phyloP scores from a whole-genome alignment of 2,113 vertebrate species.

The Pomatorhinus ruficollis region DNA sequence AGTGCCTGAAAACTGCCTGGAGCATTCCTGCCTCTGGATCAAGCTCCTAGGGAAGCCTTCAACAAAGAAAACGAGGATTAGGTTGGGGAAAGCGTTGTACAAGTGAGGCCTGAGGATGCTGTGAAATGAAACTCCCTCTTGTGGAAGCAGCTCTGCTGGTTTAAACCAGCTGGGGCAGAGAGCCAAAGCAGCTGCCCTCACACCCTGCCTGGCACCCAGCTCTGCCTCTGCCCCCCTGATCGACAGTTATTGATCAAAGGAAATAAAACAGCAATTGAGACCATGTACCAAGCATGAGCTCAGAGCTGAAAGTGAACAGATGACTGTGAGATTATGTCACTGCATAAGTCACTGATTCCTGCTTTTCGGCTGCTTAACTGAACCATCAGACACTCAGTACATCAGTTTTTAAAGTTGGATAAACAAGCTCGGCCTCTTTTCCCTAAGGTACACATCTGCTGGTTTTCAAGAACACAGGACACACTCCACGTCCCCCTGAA shows the following conservation, averaged over 20 bases:
- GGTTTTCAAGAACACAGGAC: background rate
- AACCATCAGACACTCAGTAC: too few relatives aligned
- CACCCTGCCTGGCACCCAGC: background rate
- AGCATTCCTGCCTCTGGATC: background rate
- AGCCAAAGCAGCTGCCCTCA: background rate
- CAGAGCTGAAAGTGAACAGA: too few relatives aligned
- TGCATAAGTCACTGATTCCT: too few relatives aligned
- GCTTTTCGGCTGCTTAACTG: too few relatives aligned
- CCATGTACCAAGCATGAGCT: too few relatives aligned
- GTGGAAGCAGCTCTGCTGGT: background rate
- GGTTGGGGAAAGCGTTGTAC: background rate
- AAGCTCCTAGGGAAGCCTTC: background rate
- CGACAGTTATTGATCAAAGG: too few relatives aligned
- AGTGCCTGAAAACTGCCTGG: rapidly evolving
- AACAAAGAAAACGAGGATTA: background rate
- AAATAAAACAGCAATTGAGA: too few relatives aligned
- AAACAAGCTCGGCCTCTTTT: too few relatives aligned
- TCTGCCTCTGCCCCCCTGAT: background rate
- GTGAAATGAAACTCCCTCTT: background rate
- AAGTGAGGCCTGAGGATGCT: background rate
- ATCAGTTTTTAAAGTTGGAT: too few relatives aligned
- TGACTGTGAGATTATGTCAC: too few relatives aligned
- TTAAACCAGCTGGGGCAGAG: background rate
- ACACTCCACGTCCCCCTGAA: background rate
- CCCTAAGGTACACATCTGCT: too few relatives aligned